Evolutionary conservation across 2,113 vertebrate species (phyloP).

Genomic region (Procavia capensis): DNA sequence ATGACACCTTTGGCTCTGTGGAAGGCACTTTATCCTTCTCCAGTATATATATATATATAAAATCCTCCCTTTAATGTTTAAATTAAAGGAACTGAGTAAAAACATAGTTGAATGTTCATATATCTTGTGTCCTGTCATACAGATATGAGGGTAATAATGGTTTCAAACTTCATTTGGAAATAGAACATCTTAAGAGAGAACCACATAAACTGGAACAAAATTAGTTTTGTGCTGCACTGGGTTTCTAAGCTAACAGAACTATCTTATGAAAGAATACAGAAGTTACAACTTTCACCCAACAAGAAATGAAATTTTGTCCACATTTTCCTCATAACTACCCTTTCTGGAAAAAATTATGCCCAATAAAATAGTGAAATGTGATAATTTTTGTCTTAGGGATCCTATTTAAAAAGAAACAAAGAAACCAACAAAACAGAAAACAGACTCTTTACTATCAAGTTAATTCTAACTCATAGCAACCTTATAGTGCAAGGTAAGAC

Average conservation of each 20-base stretch:
- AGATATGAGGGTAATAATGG: neutral
- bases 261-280: neutral
- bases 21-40: neutral
- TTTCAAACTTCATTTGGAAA: neutral
- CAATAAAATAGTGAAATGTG: neutral
- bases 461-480: too few species aligned
- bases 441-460: too few species aligned
- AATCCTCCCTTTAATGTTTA: neutral
- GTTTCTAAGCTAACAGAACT: neutral
- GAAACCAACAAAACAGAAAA: too few species aligned
- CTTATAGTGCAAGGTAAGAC: too few species aligned
- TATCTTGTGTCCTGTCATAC: neutral
- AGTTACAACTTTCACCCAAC: neutral
- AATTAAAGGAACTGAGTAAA: slow-evolving; percentile 32
- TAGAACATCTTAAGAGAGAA: slow-evolving; percentile 25
- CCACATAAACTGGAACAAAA: neutral
- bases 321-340: neutral
- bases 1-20: neutral
- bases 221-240: neutral
- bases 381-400: neutral
- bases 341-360: neutral
- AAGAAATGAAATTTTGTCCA: neutral
- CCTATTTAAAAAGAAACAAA: neutral
- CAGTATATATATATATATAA: neutral
- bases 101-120: neutral